Evolutionary conservation across 2,797 vertebrate genomes (phyloP).

Genomic region (Ceryle rudis): DNA sequence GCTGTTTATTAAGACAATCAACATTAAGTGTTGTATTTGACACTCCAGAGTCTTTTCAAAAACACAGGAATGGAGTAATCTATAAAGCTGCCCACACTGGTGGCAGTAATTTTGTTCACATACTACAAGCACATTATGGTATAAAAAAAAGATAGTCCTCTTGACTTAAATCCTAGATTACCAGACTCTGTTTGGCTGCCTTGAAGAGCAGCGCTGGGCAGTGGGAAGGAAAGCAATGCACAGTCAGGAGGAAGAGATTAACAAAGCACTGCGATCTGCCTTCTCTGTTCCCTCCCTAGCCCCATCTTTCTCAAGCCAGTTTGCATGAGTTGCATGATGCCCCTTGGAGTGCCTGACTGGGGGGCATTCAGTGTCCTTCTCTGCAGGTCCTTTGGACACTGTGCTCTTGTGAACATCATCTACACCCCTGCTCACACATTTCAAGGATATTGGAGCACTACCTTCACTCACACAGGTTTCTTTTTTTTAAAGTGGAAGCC

Average conservation of each 20-base stretch:
- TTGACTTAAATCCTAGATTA: background rate
- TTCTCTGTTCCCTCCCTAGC: rapidly evolving
- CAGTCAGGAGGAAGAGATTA: background rate
- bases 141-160: background rate
- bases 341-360: rapidly evolving
- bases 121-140: background rate
- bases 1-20: background rate
- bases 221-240: background rate
- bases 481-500: background rate
- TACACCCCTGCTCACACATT: background rate
- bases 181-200: rapidly evolving
- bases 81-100: background rate
- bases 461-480: background rate
- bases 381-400: rapidly evolving
- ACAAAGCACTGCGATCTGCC: rapidly evolving
- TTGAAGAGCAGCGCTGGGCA: background rate
- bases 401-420: background rate
- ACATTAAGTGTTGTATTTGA: background rate
- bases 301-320: background rate
- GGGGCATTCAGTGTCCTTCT: rapidly evolving
- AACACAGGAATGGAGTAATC: background rate
- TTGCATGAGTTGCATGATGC: rapidly evolving
- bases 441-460: background rate
- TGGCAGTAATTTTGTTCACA: background rate
- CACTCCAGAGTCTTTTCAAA: background rate